Conservation (phyloP, 2,888 invertebrate species). For the Tupiocoris notatus region DNA sequence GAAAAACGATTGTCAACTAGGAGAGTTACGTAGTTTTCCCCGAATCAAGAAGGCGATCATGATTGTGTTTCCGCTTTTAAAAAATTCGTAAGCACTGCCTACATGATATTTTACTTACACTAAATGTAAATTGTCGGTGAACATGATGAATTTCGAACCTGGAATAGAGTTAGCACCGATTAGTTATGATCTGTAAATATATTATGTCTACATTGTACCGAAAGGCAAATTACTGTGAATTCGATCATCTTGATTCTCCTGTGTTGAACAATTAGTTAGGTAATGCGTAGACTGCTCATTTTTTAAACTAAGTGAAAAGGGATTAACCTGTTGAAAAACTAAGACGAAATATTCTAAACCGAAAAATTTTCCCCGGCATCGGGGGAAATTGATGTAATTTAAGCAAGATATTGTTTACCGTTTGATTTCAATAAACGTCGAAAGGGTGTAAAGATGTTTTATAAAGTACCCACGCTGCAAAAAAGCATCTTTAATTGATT, state of each 20-base stretch:
- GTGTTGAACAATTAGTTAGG: slow-evolving; percentile 33
- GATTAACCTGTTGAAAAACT: slow-evolving; percentile 31
- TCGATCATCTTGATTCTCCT: slow-evolving; percentile 5
- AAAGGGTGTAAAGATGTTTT: background rate
- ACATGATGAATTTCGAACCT: no score
- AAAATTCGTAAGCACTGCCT: background rate
- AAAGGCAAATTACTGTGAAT: background rate
- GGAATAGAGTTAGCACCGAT: no score
- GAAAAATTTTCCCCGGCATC: slow-evolving; percentile 7
- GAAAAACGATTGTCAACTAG: background rate
- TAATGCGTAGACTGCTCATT: slow-evolving; percentile 47
- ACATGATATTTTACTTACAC: no score
- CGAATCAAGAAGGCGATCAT: background rate
- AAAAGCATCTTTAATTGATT: no score
- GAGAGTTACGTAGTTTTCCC: background rate
- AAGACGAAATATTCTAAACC: slow-evolving; percentile 43
- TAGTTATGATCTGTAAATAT: no score
- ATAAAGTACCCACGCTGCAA: no score
- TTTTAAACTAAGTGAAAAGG: slow-evolving; percentile 39
- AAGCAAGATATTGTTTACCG: background rate
- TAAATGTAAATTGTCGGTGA: no score
- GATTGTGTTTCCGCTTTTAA: background rate
- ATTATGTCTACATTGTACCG: background rate
- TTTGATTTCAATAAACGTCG: slow-evolving; percentile 10
- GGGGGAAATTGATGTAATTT: background rate